phyloP scores from a whole-genome alignment of 2,888 invertebrate species.

The Allolobophora icterica region DNA sequence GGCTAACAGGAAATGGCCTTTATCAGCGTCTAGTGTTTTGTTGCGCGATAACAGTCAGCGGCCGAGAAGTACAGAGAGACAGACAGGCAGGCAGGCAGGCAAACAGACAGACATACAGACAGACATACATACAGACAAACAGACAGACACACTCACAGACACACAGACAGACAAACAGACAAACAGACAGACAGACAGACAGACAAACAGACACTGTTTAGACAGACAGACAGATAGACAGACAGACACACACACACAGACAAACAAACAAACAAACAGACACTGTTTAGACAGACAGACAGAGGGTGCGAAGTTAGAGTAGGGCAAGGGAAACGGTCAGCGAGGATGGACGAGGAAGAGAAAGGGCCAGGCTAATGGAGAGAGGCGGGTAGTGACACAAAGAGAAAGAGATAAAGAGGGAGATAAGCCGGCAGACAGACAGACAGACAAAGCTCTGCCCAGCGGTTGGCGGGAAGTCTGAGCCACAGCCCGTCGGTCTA shows the following conservation, averaged over 20 bases:
- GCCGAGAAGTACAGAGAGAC: slow-evolving; percentile 27
- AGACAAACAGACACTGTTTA: slow-evolving; percentile 28
- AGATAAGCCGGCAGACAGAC: background rate
- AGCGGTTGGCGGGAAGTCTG: background rate
- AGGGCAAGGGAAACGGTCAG: background rate
- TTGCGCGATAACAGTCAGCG: background rate
- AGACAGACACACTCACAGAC: slow-evolving; percentile 13
- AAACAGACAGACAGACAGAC: background rate
- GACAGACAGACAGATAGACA: slow-evolving; percentile 28
- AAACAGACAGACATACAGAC: slow-evolving; percentile 7
- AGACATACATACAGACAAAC: slow-evolving; percentile 32
- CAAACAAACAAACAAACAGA: background rate
- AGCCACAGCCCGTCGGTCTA: background rate
- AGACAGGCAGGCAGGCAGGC: too few relatives aligned
- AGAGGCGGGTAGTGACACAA: background rate
- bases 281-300: background rate
- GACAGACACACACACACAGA: background rate
- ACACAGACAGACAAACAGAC: background rate
- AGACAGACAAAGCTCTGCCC: background rate
- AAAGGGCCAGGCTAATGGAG: background rate
- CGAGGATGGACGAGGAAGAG: background rate
- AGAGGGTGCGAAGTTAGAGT: background rate
- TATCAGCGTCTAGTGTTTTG: background rate
- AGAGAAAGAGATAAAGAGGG: background rate
- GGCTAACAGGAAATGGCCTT: background rate